Percentiles rank a stretch among this genome's conserved stretches.
Conservation (phyloP, 2,797 vertebrate genomes). For the Alauda arvensis region DNA sequence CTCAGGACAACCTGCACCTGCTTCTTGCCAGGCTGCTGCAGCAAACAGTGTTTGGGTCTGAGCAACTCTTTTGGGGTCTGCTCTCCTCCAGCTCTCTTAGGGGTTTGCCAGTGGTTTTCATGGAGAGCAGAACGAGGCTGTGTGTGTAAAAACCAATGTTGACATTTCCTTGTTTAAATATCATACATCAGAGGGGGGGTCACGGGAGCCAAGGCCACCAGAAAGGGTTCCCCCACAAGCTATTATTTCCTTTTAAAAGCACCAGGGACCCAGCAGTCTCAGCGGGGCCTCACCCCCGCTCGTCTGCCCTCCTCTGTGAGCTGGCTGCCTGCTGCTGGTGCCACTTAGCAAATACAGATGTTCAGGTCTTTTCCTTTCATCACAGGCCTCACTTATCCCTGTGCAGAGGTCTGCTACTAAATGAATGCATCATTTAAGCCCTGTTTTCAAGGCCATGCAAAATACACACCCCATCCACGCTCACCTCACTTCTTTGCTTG, state of each 20-base stretch:
- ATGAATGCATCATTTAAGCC: not conserved
- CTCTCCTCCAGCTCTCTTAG: not conserved
- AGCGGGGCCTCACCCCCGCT: not conserved
- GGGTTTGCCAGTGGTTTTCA: constrained; percentile 31
- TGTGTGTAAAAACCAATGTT: constrained; percentile 51
- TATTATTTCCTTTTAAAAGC: constrained; percentile 61
- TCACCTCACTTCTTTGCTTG: not conserved
- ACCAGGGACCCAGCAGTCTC: constrained; percentile 11
- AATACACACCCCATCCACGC: not conserved
- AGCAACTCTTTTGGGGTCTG: not conserved
- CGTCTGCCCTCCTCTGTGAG: constrained; percentile 4
- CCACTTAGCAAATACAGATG: constrained; percentile 51
- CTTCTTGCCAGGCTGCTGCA: not conserved
- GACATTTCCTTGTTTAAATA: constrained; percentile 60
- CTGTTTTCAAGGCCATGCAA: not conserved
- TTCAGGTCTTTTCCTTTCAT: constrained; percentile 35
- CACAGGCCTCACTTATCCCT: not conserved
- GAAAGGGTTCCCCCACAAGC: constrained; percentile 49
- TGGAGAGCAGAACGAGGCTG: constrained; percentile 6
- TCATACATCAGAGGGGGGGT: constrained; percentile 55
- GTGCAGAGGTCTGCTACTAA: not conserved
- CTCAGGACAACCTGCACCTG: not conserved
- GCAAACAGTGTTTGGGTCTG: not conserved
- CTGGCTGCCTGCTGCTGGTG: not conserved
- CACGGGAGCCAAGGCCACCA: constrained; percentile 36